A percentile compares a stretch with the other conserved stretches of the same genome.
Evolutionary conservation across 2,888 invertebrate genomes (phyloP).

Genomic region (Steromphala cineraria): DNA sequence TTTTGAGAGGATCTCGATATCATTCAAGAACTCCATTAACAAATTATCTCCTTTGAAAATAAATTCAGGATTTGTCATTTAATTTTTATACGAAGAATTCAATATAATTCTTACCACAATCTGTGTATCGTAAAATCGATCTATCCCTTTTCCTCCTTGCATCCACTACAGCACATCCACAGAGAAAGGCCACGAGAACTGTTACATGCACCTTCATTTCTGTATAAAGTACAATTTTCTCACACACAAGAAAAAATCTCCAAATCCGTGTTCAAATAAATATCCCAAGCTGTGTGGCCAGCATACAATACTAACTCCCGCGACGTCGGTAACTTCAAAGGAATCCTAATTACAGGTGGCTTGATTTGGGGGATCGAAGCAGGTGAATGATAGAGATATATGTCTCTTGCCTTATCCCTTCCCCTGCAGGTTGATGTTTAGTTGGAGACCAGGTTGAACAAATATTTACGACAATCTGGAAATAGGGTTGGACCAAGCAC

Average conservation of each 20-base stretch:
- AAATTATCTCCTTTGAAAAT: too few species aligned
- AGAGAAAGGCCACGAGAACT: slow-evolving; percentile 4
- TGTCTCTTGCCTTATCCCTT: not conserved
- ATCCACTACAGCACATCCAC: slow-evolving; percentile 4
- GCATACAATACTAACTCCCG: not conserved
- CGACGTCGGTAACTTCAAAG: not conserved
- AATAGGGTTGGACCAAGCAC: not conserved
- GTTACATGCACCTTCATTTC: not conserved
- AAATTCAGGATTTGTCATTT: too few species aligned
- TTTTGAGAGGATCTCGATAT: too few species aligned
- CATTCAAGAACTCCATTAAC: too few species aligned
- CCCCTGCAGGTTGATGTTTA: not conserved
- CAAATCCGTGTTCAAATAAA: not conserved
- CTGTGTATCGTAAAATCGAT: not conserved
- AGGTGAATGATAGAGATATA: not conserved
- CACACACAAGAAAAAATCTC: not conserved
- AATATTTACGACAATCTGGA: slow-evolving; percentile 2
- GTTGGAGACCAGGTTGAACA: not conserved
- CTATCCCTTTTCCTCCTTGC: slow-evolving; percentile 18
- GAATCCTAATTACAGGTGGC: not conserved
- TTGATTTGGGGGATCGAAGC: not conserved
- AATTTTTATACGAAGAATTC: not conserved
- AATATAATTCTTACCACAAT: slow-evolving; percentile 19
- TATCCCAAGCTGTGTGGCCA: not conserved
- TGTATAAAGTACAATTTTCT: not conserved